Percentiles rank a stretch among this genome's conserved stretches.
phyloP scores from a whole-genome alignment of 1,140 invertebrate species.

The Catajapyx aquilonaris region DNA sequence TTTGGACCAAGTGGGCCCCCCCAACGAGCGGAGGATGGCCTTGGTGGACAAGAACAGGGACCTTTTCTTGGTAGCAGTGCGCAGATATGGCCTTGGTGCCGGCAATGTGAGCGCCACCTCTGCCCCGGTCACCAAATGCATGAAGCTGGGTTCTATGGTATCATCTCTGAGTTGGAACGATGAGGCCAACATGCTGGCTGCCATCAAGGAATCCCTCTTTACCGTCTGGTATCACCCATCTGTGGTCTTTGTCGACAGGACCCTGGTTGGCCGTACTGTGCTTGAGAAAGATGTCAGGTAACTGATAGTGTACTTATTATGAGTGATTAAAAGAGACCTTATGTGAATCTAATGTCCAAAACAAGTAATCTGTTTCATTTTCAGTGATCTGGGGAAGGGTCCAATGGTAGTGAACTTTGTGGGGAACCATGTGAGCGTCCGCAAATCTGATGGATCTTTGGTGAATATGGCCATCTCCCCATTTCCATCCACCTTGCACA shows the following conservation, averaged over 20 bases:
- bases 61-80: conserved; percentile 47
- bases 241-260: conserved; percentile 47
- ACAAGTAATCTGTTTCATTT: conserved; percentile 14
- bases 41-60: conserved; percentile 65
- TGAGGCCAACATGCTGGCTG: conserved; percentile 59
- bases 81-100: conserved; percentile 37
- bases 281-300: conserved; percentile 41
- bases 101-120: no score
- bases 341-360: no score
- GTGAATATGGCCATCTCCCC: conserved; percentile 39
- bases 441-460: conserved; percentile 44
- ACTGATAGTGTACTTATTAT: conserved; percentile 8
- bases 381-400: conserved; percentile 56
- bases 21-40: conserved; percentile 46
- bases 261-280: conserved; percentile 38
- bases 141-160: conserved; percentile 59
- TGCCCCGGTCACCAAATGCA: no score
- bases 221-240: conserved; percentile 72
- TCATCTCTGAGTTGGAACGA: conserved; percentile 63
- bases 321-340: no score
- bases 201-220: conserved; percentile 56
- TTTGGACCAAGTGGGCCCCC: conserved; percentile 51
- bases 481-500: conserved; percentile 39
- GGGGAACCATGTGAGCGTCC: conserved; percentile 51
- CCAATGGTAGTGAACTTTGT: conserved; percentile 53